Conservation (phyloP, 2,797 vertebrate genomes). For the Carduelis carduelis region DNA sequence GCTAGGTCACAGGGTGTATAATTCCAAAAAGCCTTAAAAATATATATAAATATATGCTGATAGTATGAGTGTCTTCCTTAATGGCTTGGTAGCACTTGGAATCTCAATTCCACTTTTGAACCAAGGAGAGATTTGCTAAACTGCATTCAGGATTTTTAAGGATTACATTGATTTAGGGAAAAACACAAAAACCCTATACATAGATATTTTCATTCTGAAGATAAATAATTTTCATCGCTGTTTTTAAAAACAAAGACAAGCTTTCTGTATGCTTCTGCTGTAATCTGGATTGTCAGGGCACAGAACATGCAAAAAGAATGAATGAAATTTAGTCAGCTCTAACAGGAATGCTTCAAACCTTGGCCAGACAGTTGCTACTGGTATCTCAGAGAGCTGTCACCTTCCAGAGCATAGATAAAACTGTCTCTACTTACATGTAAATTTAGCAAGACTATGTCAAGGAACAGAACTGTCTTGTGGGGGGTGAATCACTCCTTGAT, state of each 20-base stretch:
- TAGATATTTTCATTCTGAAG: background rate
- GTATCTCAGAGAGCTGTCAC: background rate
- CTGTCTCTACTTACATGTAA: background rate
- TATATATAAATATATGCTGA: accelerated
- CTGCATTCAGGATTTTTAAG: background rate
- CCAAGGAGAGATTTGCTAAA: background rate
- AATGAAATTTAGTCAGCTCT: background rate
- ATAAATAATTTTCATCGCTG: background rate
- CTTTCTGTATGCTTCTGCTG: background rate
- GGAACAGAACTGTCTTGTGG: background rate
- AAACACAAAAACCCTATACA: accelerated
- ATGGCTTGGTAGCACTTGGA: background rate
- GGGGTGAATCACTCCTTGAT: background rate
- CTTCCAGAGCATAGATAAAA: background rate
- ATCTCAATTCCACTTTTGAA: background rate
- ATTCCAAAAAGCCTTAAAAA: background rate
- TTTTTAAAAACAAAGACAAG: background rate
- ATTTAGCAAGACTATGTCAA: background rate
- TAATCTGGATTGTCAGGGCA: background rate
- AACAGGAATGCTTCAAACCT: background rate
- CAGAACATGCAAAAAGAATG: background rate
- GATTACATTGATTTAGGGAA: background rate
- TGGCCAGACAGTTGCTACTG: background rate
- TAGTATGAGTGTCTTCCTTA: background rate
- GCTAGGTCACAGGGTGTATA: background rate